Evolutionary conservation across 2,113 vertebrate species (phyloP).

Genomic region (Otus sunia): DNA sequence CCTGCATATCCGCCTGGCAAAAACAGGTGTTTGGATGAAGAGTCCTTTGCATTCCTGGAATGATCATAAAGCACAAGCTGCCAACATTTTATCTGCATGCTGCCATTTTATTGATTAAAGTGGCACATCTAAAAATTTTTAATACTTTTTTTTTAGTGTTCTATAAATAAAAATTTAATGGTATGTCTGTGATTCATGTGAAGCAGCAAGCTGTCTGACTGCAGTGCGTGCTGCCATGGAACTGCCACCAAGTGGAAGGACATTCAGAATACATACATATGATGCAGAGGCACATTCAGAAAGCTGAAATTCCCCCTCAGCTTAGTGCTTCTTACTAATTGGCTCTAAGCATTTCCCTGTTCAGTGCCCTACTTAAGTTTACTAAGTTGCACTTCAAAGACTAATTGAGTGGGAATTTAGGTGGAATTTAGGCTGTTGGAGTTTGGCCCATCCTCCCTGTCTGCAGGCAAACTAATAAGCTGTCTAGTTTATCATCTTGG

Average conservation of each 20-base stretch:
- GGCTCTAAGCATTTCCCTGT: conserved; percentile 20
- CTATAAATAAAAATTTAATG: background rate
- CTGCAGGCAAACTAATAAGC: background rate
- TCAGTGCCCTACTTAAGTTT: conserved; percentile 26
- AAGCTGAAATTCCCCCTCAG: conserved; percentile 18
- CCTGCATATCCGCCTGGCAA: background rate
- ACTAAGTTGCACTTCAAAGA: conserved; percentile 24
- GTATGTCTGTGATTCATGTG: background rate
- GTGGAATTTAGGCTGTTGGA: conserved; percentile 9
- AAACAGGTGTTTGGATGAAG: background rate
- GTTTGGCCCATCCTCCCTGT: background rate
- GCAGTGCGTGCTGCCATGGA: background rate
- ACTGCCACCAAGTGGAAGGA: fast-evolving
- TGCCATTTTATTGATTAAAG: conserved; percentile 2
- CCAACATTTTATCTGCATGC: background rate
- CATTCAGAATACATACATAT: background rate
- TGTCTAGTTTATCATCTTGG: background rate
- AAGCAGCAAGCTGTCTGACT: background rate
- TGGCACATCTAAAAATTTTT: background rate
- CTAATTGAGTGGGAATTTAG: conserved; percentile 21
- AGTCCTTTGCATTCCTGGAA: background rate
- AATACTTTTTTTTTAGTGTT: background rate
- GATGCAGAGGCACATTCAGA: background rate
- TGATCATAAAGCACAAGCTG: background rate
- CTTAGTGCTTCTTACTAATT: conserved; percentile 28